Base-by-base conservation (phyloP, 2,113 vertebrate species). In the Triplophysa dalaica region DNA sequence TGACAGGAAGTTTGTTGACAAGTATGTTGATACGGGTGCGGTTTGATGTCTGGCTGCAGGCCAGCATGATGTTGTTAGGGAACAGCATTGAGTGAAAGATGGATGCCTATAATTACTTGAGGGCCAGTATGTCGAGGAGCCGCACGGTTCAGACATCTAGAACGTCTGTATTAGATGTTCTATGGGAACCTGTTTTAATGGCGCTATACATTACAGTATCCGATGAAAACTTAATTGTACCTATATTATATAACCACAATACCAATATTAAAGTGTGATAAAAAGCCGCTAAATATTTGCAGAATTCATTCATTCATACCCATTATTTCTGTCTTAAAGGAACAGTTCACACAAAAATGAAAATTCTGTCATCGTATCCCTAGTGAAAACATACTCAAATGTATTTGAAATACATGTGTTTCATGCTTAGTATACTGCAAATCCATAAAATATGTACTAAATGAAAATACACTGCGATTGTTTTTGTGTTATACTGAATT, bases 1-100 rank as follows among this genome's bases (percentile, higher is more conserved):
- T 65, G 38, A 65, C 63, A 76, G 75, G 75, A 65, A 77, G 50
- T 54, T 62, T 77, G 75, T 54, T 77, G 75, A 77, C 75, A 76
- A 65, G 48, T 52, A 62, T 65, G 75, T 65, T 76, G 75, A 77
- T 45, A 24, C 29, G 61, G 75, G 45, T 19, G 67, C 38, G 4
- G 45, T 68, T 77, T 65, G 75, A 77, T 77, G 64, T 79, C 80
- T 89, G 90, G 87, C 85, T 70, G 1, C 10, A 65, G 52, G 87
- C 85, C 88, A 85, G 77, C 43, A 22, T 81, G 64, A 72, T 87
- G 85, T 86, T 84, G 77, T 58, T 79, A 64, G 72, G 63, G 84
- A 83, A 77, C 22, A 79, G 63, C 83, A 62, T 29, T 62, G 33
- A 45, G 73, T 76, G 77, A 83, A 78, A 83, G 79, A 84, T 78